Percentiles rank a stretch among this genome's conserved stretches.
phyloP scores from a whole-genome alignment of 2,888 invertebrate genomes.

The Drosophila suboccidentalis region DNA sequence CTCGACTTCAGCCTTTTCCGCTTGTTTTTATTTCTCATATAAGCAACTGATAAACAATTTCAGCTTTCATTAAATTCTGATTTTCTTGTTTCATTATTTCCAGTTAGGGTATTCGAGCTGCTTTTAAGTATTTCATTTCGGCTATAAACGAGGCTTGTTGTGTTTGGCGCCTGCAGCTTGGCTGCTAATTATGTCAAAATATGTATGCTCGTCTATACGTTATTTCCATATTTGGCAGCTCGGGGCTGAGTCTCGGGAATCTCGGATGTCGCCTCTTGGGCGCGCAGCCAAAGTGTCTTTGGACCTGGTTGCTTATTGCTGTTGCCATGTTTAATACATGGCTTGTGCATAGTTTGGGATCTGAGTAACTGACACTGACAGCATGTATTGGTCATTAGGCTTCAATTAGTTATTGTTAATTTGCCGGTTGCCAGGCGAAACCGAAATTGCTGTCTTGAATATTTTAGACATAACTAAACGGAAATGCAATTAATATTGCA shows the following conservation, averaged over 20 bases:
- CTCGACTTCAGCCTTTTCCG: too few relatives aligned
- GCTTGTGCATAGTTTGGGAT: constrained; percentile 25
- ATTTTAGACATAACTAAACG: constrained; percentile 13
- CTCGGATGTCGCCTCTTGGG: constrained; percentile 38
- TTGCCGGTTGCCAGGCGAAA: constrained; percentile 54
- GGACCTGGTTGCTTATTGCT: constrained; percentile 15
- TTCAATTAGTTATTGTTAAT: constrained; percentile 78
- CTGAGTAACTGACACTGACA: constrained; percentile 23
- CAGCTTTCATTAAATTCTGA: too few relatives aligned
- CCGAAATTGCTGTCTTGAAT: constrained; percentile 22
- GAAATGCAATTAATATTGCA: constrained; percentile 48
- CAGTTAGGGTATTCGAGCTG: neutral
- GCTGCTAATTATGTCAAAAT: constrained; percentile 67
- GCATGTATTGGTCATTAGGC: constrained; percentile 65
- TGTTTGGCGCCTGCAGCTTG: constrained; percentile 44
- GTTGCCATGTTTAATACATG: constrained; percentile 13
- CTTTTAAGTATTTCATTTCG: neutral
- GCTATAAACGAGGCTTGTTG: constrained; percentile 28
- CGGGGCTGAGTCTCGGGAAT: neutral
- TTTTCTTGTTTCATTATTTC: too few relatives aligned
- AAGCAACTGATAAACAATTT: too few relatives aligned
- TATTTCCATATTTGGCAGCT: constrained; percentile 49
- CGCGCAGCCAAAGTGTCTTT: constrained; percentile 48
- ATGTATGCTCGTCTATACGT: constrained; percentile 22
- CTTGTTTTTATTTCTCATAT: too few relatives aligned